phyloP scores from a whole-genome alignment of 37 sponge, comb jelly and placozoan genomes.

The Agelas oroides region DNA sequence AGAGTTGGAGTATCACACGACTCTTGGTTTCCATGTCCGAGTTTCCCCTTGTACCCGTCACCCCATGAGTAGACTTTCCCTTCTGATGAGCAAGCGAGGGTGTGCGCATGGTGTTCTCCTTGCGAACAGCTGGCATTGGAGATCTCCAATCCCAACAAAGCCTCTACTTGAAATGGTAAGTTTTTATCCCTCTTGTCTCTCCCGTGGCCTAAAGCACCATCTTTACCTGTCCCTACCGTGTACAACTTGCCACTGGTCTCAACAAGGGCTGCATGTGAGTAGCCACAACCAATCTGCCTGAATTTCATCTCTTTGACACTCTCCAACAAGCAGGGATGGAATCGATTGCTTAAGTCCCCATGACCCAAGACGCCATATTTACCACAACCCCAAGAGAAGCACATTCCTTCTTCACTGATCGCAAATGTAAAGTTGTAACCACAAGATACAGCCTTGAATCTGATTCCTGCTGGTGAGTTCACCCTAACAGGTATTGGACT shows the following conservation, averaged over 20 bases:
- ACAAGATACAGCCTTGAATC: conserved; percentile 50
- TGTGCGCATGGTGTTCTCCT: conserved; percentile 82
- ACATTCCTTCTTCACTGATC: conserved; percentile 20
- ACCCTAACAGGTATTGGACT: background rate
- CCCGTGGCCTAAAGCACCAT: conserved; percentile 53
- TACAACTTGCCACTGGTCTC: conserved; percentile 36
- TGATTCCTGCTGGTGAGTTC: background rate
- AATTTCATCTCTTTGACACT: background rate
- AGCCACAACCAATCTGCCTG: conserved; percentile 54
- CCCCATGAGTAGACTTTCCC: conserved; percentile 81
- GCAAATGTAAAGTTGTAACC: conserved; percentile 72
- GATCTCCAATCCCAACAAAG: background rate
- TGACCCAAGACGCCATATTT: conserved; percentile 68
- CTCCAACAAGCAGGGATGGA: conserved; percentile 7
- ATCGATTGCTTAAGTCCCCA: conserved; percentile 29
- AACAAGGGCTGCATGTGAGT: conserved; percentile 63
- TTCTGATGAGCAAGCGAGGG: conserved; percentile 65
- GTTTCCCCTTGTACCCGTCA: conserved; percentile 82
- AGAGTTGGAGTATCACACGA: conserved; percentile 27
- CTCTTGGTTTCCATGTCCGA: conserved; percentile 46
- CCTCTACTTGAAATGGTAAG: conserved; percentile 13
- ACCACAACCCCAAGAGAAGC: conserved; percentile 68
- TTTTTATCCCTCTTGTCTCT: conserved; percentile 11
- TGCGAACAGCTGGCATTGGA: conserved; percentile 62
- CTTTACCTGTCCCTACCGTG: conserved; percentile 48